phyloP scores from a whole-genome alignment of 2,797 vertebrate genomes.

The Hyperoplus immaculatus region DNA sequence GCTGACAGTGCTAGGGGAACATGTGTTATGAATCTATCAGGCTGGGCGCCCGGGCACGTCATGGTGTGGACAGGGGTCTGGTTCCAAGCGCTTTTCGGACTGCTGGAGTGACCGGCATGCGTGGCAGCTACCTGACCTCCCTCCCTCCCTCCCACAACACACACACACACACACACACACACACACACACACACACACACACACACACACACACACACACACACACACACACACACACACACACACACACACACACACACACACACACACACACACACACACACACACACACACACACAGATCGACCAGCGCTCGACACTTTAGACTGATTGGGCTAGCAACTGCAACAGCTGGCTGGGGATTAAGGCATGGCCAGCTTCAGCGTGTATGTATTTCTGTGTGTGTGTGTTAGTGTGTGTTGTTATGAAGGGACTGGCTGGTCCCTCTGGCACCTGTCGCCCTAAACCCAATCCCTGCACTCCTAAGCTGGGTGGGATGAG shows the following conservation, averaged over 20 bases:
- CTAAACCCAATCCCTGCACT: constrained; percentile 80
- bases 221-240: background rate
- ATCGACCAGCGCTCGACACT: constrained; percentile 70
- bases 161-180: constrained; percentile 16
- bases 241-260: constrained; percentile 33
- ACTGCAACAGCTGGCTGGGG: constrained; percentile 88
- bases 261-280: constrained; percentile 22
- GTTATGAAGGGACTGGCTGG: constrained; percentile 65
- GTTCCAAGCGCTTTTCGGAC: constrained; percentile 70
- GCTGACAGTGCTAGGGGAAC: constrained; percentile 81
- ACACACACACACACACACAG: constrained; percentile 44
- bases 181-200: constrained; percentile 18
- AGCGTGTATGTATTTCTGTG: constrained; percentile 63
- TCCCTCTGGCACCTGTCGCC: constrained; percentile 86
- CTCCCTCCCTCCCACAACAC: background rate
- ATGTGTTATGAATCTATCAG: constrained; percentile 87
- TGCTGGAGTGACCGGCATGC: constrained; percentile 68
- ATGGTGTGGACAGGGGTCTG: constrained; percentile 61
- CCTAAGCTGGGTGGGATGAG: constrained; percentile 76
- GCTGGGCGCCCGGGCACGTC: constrained; percentile 59
- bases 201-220: background rate
- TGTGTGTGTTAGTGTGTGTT: constrained; percentile 55
- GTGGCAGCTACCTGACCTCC: constrained; percentile 76
- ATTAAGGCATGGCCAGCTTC: constrained; percentile 84
- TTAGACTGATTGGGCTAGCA: constrained; percentile 81